Conservation (phyloP, 2,113 vertebrate genomes). For the Leptobrachium ailaonicum region DNA sequence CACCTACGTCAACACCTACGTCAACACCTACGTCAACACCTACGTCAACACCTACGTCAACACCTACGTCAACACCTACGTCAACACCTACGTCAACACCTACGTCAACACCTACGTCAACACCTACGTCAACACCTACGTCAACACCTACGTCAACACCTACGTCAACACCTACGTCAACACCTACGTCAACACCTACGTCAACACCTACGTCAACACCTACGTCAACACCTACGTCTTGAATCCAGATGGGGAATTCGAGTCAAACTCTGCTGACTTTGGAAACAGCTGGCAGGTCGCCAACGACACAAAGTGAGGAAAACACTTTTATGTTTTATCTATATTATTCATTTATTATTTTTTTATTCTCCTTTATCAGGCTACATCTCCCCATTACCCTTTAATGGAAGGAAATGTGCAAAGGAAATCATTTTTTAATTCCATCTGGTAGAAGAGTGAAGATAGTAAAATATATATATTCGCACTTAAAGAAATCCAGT, state of each 20-base stretch:
- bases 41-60: not conserved
- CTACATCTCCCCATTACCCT: no score
- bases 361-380: no score
- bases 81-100: not conserved
- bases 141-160: fast-evolving
- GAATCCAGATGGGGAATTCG: slow-evolving; percentile 62
- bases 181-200: fast-evolving
- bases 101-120: not conserved
- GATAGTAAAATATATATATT: no score
- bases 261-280: slow-evolving; percentile 57
- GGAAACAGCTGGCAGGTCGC: slow-evolving; percentile 68
- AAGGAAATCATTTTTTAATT: no score
- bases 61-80: fast-evolving
- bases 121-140: not conserved
- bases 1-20: not conserved
- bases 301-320: slow-evolving; percentile 59
- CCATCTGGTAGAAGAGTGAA: no score
- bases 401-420: no score
- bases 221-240: slow-evolving; percentile 19
- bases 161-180: not conserved
- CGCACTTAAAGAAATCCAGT: no score
- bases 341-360: not conserved
- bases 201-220: not conserved
- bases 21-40: fast-evolving
- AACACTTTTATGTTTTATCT: not conserved